These are phyloP conservation scores for Pseudomugil tenellus DNA, from an alignment of 2,797 vertebrate species.

Conservation along the genomic window DNA sequence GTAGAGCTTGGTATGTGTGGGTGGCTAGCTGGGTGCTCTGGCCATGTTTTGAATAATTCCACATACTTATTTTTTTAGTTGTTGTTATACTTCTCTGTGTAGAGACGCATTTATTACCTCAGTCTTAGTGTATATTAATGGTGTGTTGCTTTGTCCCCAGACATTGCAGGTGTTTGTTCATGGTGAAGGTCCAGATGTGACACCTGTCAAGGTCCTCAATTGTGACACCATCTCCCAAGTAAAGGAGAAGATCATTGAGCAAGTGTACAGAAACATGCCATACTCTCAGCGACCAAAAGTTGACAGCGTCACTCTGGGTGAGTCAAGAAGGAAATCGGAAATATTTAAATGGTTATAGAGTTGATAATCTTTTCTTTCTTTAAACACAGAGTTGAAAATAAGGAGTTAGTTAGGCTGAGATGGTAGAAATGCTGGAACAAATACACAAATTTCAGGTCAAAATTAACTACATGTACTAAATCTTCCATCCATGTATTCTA, in stretches of 20 bases:
- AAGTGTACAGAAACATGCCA: slow-evolving; percentile 92
- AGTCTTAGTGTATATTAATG: slow-evolving; percentile 6
- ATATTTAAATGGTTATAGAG: slow-evolving; percentile 6
- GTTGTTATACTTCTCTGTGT: slow-evolving; percentile 5
- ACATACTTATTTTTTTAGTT: slow-evolving; percentile 33
- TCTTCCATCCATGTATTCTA: too few relatives aligned
- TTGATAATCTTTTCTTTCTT: not conserved
- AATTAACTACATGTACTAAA: too few relatives aligned
- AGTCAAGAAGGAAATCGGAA: slow-evolving; percentile 38
- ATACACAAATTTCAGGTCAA: not conserved
- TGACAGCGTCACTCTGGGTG: slow-evolving; percentile 95
- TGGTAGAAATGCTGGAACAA: not conserved
- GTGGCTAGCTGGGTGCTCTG: slow-evolving; percentile 45
- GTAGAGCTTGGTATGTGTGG: slow-evolving; percentile 22
- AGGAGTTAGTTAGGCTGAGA: not conserved
- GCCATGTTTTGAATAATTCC: slow-evolving; percentile 49
- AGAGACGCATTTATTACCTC: not conserved
- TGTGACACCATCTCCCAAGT: slow-evolving; percentile 98
- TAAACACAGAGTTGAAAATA: not conserved
- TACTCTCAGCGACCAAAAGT: slow-evolving; percentile 94
- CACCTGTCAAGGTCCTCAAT: slow-evolving; percentile 95
- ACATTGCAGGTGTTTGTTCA: slow-evolving; percentile 94
- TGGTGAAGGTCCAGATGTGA: slow-evolving; percentile 89
- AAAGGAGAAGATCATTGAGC: slow-evolving; percentile 98
- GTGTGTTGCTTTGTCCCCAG: slow-evolving; percentile 69